Percentiles rank a stretch among this genome's conserved stretches.
These are phyloP conservation scores for Amphiprion ocellaris DNA, from an alignment of 2,113 vertebrate species.

Conservation along the genomic window DNA sequence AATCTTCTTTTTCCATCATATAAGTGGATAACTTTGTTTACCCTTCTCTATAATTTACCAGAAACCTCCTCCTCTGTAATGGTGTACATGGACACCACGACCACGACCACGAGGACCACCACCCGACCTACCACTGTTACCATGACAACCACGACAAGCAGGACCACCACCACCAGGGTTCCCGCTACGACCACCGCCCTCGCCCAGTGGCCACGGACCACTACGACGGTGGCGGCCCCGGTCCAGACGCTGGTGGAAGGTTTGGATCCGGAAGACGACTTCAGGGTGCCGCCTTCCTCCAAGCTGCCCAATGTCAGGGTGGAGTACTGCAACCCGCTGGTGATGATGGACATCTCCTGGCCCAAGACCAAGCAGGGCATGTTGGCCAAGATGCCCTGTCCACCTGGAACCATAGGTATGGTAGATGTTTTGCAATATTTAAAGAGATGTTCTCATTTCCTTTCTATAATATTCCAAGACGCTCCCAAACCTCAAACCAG, in stretches of 20 bases:
- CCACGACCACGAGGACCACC: slow-evolving; percentile 81
- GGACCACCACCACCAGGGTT: slow-evolving; percentile 74
- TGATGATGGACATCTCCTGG: slow-evolving; percentile 92
- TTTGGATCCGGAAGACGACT: slow-evolving; percentile 74
- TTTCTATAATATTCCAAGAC: too few relatives aligned
- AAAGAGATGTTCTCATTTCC: too few relatives aligned
- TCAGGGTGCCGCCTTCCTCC: slow-evolving; percentile 83
- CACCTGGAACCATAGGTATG: slow-evolving; percentile 91
- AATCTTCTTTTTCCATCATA: slow-evolving; percentile 4
- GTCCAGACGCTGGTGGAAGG: slow-evolving; percentile 74
- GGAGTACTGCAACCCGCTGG: slow-evolving; percentile 90
- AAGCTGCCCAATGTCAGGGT: slow-evolving; percentile 87
- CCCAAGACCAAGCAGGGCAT: slow-evolving; percentile 93
- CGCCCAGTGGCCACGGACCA: slow-evolving; percentile 83
- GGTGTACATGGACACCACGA: slow-evolving; percentile 85
- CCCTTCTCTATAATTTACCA: slow-evolving; percentile 49
- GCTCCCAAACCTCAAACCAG: too few relatives aligned
- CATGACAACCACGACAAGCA: slow-evolving; percentile 75
- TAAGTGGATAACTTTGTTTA: background rate
- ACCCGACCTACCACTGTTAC: slow-evolving; percentile 78
- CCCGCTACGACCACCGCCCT: slow-evolving; percentile 74
- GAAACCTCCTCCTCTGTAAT: slow-evolving; percentile 89
- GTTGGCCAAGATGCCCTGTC: slow-evolving; percentile 90
- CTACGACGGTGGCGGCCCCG: slow-evolving; percentile 76
- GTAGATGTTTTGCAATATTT: background rate